phyloP scores from a whole-genome alignment of 2,797 vertebrate species.

The Pelodytes ibericus region DNA sequence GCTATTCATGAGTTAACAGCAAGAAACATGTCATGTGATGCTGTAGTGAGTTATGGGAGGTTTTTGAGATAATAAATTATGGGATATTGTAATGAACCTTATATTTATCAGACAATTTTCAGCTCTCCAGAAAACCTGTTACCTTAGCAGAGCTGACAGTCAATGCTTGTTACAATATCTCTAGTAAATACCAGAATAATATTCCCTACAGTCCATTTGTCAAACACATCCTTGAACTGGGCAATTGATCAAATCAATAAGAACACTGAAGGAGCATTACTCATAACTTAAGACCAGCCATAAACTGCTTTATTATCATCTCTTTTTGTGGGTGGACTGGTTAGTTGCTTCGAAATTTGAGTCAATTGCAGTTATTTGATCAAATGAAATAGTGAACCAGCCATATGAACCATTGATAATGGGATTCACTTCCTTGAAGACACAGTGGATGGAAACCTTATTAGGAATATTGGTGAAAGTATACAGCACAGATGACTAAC shows the following conservation, averaged over 20 bases:
- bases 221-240: constrained; percentile 49
- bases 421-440: no score
- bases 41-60: constrained; percentile 30
- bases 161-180: constrained; percentile 38
- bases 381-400: no score
- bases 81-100: constrained; percentile 49
- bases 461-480: no score
- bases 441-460: no score
- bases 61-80: constrained; percentile 43
- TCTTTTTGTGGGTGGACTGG: constrained; percentile 41
- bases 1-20: constrained; percentile 11
- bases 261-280: constrained; percentile 31
- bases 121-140: constrained; percentile 24
- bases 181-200: constrained; percentile 39
- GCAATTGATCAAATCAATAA: constrained; percentile 54
- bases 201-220: constrained; percentile 53
- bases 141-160: constrained; percentile 35
- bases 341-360: constrained; percentile 46
- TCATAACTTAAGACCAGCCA: constrained; percentile 44
- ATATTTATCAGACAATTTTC: constrained; percentile 31
- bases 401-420: no score
- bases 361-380: no score
- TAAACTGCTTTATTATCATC: constrained; percentile 47
- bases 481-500: no score
- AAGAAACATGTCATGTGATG: constrained; percentile 16